phyloP scores from a whole-genome alignment of 2,113 vertebrate species.

The Burhinus oedicnemus region DNA sequence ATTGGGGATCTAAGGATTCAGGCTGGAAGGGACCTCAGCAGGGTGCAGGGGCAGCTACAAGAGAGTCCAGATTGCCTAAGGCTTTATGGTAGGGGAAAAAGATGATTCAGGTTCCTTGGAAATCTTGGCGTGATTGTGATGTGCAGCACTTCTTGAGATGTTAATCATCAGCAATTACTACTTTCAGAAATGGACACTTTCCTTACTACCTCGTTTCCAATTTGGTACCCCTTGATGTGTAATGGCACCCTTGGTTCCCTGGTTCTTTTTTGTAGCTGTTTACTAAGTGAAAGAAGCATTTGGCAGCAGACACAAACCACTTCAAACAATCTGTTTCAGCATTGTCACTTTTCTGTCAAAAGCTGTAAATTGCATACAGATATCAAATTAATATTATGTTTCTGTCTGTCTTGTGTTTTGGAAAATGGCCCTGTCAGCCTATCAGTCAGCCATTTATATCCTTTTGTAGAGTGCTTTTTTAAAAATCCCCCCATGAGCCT shows the following conservation, averaged over 20 bases:
- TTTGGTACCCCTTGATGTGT: not conserved
- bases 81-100: not conserved
- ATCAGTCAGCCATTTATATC: not conserved
- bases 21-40: not conserved
- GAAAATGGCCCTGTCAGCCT: not conserved
- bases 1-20: not conserved
- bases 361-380: not conserved
- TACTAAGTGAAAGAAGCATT: not conserved
- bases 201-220: not conserved
- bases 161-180: not conserved
- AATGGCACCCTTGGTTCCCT: not conserved
- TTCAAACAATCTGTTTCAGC: constrained; percentile 17
- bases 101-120: not conserved
- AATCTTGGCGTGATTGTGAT: not conserved
- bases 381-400: not conserved
- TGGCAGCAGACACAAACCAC: not conserved
- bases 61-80: not conserved
- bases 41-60: not conserved
- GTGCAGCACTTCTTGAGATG: not conserved
- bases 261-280: constrained; percentile 17
- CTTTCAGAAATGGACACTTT: not conserved
- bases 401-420: not conserved
- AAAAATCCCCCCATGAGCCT: not conserved
- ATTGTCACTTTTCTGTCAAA: not conserved
- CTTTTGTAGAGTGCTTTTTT: not conserved